Conservation (phyloP, 2,113 vertebrate species). For the Aegithalos caudatus region DNA sequence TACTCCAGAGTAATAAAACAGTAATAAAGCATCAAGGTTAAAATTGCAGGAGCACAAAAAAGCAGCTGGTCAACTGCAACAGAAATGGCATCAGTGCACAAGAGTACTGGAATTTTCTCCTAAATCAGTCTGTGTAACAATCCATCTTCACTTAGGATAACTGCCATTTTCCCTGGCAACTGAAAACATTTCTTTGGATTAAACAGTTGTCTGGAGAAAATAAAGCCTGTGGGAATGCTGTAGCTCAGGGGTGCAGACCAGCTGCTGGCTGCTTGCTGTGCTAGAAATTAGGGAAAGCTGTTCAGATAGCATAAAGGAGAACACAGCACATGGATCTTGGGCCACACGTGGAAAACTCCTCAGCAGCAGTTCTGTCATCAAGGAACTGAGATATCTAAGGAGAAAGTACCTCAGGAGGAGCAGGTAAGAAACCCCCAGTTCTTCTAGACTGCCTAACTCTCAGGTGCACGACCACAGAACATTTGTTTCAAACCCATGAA, state of each 20-base stretch:
- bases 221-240: not conserved
- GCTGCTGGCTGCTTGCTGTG: not conserved
- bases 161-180: not conserved
- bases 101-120: not conserved
- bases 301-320: not conserved
- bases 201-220: not conserved
- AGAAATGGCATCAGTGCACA: not conserved
- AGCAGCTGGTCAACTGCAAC: not conserved
- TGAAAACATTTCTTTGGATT: not conserved
- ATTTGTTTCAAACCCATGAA: not conserved
- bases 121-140: not conserved
- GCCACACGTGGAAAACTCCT: not conserved
- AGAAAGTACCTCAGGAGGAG: not conserved
- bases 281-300: not conserved
- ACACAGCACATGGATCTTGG: not conserved
- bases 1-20: not conserved
- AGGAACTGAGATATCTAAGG: not conserved
- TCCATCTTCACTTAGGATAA: not conserved
- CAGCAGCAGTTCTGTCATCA: not conserved
- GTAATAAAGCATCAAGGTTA: not conserved
- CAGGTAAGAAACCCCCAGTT: not conserved
- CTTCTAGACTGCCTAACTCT: not conserved
- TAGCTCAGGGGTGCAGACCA: not conserved
- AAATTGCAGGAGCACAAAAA: not conserved
- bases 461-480: not conserved